Conservation (phyloP, 2,113 vertebrate species). For the Corvus hawaiiensis region DNA sequence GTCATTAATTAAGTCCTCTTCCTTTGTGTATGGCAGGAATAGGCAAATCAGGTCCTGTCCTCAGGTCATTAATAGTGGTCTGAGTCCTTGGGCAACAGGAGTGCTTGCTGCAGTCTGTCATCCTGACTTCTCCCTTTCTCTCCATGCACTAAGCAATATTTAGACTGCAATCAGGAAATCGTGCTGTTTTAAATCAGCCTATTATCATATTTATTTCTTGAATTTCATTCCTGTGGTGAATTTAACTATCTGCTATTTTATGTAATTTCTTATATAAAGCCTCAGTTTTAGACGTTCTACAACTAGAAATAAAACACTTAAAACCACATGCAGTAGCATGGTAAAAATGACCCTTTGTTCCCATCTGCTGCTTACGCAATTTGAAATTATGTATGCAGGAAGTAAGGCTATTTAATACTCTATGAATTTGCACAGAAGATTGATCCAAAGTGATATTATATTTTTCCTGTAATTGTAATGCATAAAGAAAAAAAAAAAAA, state of each 20-base stretch:
- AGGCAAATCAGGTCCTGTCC: not conserved
- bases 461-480: not conserved
- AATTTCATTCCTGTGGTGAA: slow-evolving; percentile 1
- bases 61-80: not conserved
- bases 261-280: slow-evolving; percentile 14
- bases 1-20: not conserved
- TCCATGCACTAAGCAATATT: not conserved
- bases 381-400: not conserved
- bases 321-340: not conserved
- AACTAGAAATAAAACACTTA: not conserved
- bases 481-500: not conserved
- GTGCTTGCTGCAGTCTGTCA: not conserved
- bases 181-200: slow-evolving; percentile 37
- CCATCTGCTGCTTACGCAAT: not conserved
- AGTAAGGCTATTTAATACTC: slow-evolving; percentile 22
- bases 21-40: not conserved
- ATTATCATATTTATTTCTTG: slow-evolving; percentile 27
- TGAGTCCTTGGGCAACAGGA: not conserved
- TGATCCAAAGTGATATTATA: not conserved
- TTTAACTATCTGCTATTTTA: slow-evolving; percentile 27
- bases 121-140: not conserved
- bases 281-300: not conserved
- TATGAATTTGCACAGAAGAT: slow-evolving; percentile 2
- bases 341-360: slow-evolving; percentile 30
- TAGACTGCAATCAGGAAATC: slow-evolving; percentile 27